Percentiles rank a stretch among this genome's conserved stretches.
Evolutionary conservation across 2,113 vertebrate genomes (phyloP).

Genomic region (Dromiciops gliroides): DNA sequence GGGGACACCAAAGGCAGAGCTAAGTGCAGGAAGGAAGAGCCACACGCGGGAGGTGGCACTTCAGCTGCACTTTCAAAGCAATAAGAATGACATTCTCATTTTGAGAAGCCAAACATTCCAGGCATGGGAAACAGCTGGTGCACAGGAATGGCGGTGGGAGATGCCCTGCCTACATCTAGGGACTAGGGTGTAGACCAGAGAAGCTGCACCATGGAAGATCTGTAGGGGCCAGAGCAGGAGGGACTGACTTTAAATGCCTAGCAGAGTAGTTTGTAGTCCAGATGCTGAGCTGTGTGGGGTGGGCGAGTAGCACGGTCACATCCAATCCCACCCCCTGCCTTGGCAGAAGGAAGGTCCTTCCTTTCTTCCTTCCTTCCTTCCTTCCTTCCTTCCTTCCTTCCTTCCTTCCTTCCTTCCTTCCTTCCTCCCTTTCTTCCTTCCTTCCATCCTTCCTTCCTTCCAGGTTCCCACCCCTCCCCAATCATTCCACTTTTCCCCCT

Average conservation of each 20-base stretch:
- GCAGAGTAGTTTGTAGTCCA: too few species aligned
- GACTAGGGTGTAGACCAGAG: neutral
- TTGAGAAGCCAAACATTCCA: neutral
- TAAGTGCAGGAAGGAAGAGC: neutral
- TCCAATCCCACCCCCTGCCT: too few species aligned
- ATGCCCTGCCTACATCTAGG: neutral
- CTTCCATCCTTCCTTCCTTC: fast-evolving
- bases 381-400: fast-evolving
- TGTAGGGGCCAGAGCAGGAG: too few species aligned
- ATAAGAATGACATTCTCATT: neutral
- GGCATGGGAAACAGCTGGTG: neutral
- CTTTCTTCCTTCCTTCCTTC: neutral
- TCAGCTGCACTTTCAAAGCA: neutral
- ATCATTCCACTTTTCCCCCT: too few species aligned
- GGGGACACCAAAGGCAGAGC: neutral
- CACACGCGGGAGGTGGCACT: neutral
- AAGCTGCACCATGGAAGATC: neutral
- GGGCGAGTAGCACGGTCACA: neutral
- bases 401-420: fast-evolving
- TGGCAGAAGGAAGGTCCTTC: too few species aligned
- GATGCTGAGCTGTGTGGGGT: neutral
- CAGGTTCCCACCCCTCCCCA: too few species aligned
- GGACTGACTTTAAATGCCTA: too few species aligned
- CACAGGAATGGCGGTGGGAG: neutral
- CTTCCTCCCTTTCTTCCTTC: neutral